A percentile compares a stretch with the other conserved stretches of the same genome.
These are phyloP conservation scores for Xanthia icteritia DNA, from an alignment of 2,888 invertebrate species.

Conservation along the genomic window DNA sequence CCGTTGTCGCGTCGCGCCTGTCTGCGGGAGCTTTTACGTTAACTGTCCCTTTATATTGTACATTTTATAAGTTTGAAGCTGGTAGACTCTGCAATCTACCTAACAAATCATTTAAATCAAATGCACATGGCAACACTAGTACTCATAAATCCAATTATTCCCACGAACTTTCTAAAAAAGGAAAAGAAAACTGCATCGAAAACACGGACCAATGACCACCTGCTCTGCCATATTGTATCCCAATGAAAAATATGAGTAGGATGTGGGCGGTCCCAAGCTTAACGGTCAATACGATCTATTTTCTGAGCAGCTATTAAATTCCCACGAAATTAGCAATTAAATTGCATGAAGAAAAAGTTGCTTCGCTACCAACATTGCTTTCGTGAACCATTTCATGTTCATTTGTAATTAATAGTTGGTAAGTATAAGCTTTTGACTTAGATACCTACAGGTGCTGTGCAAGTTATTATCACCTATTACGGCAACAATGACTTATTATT, in stretches of 20 bases:
- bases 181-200: slow-evolving; percentile 36
- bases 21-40: not conserved
- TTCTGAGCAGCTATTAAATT: slow-evolving; percentile 61
- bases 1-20: no score
- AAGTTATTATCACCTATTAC: slow-evolving; percentile 49
- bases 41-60: no score
- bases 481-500: slow-evolving; percentile 30
- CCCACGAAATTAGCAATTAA: slow-evolving; percentile 62
- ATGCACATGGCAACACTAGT: not conserved
- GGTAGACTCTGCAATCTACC: not conserved
- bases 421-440: slow-evolving; percentile 11
- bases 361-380: slow-evolving; percentile 19
- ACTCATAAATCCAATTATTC: slow-evolving; percentile 10
- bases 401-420: slow-evolving; percentile 35
- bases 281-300: slow-evolving; percentile 75
- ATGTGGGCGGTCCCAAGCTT: slow-evolving; percentile 77
- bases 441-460: slow-evolving; percentile 28
- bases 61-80: not conserved
- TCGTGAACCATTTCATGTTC: slow-evolving; percentile 46
- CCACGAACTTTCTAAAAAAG: slow-evolving; percentile 36
- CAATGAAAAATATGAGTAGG: slow-evolving; percentile 70
- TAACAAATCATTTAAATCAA: not conserved
- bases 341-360: slow-evolving; percentile 50
- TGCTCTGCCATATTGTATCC: slow-evolving; percentile 59
- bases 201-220: slow-evolving; percentile 57